Percentiles rank a stretch among this genome's conserved stretches.
Evolutionary conservation across 2,113 vertebrate species (phyloP).

Genomic region (Elaphurus davidianus): DNA sequence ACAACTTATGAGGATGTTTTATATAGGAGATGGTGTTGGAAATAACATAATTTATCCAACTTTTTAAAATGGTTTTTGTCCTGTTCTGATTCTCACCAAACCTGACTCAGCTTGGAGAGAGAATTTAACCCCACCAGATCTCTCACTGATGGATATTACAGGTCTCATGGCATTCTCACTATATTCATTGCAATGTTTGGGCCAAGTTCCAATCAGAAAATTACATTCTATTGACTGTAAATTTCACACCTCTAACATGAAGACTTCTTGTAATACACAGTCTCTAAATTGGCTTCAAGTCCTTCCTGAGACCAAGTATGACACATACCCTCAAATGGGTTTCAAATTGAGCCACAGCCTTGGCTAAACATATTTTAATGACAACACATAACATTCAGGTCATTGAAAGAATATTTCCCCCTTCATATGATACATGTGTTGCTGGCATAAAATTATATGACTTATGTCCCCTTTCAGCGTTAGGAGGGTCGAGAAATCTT

Average conservation of each 20-base stretch:
- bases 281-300: slow-evolving; percentile 61
- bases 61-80: neutral
- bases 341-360: slow-evolving; percentile 54
- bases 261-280: slow-evolving; percentile 31
- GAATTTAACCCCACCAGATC: slow-evolving; percentile 27
- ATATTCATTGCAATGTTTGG: slow-evolving; percentile 15
- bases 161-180: neutral
- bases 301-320: slow-evolving; percentile 18
- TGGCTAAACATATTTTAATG: slow-evolving; percentile 63
- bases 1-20: neutral
- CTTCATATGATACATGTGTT: slow-evolving; percentile 59
- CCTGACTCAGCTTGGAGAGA: neutral
- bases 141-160: slow-evolving; percentile 22
- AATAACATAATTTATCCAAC: neutral
- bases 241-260: slow-evolving; percentile 56
- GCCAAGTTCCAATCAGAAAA: slow-evolving; percentile 72
- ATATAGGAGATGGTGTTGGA: neutral
- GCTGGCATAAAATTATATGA: slow-evolving; percentile 72
- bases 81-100: neutral
- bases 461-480: slow-evolving; percentile 56
- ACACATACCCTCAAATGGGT: slow-evolving; percentile 44
- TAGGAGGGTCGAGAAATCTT: slow-evolving; percentile 65
- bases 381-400: slow-evolving; percentile 56
- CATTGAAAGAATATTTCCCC: slow-evolving; percentile 43
- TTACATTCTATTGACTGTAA: slow-evolving; percentile 65